These are phyloP conservation scores for Heteromurus nitidus DNA, from an alignment of 2,888 invertebrate genomes.

Conservation along the genomic window DNA sequence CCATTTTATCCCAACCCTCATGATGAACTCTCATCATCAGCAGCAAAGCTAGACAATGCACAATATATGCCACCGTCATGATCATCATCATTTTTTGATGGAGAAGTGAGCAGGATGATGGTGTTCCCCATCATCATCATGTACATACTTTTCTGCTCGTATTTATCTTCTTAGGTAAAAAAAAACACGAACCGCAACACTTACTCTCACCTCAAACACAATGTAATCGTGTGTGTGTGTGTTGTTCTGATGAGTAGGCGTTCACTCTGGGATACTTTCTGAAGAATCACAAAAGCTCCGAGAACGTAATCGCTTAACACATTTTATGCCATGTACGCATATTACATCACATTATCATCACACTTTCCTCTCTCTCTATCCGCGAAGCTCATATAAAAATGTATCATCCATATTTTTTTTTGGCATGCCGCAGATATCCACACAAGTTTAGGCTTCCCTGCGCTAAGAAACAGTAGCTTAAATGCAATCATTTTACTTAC, in stretches of 20 bases:
- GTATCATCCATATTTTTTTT: too few relatives aligned
- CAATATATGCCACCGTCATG: background rate
- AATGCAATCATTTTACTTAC: too few relatives aligned
- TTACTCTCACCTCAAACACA: background rate
- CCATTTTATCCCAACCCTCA: slow-evolving; percentile 5
- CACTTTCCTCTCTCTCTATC: too few relatives aligned
- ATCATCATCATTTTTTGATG: background rate
- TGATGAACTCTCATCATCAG: background rate
- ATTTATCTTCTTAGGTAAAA: background rate
- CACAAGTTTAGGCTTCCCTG: too few relatives aligned
- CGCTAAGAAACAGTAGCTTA: too few relatives aligned
- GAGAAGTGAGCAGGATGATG: too few relatives aligned
- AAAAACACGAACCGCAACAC: background rate
- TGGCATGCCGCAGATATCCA: too few relatives aligned
- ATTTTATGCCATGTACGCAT: background rate
- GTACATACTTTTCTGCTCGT: background rate
- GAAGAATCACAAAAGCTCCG: slow-evolving; percentile 10
- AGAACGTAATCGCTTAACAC: slow-evolving; percentile 19
- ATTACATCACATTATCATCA: too few relatives aligned
- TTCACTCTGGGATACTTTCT: slow-evolving; percentile 17
- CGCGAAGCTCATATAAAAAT: too few relatives aligned
- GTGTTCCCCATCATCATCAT: background rate
- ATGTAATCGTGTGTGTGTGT: slow-evolving; percentile 13
- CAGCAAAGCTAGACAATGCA: background rate
- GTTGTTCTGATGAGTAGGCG: slow-evolving; percentile 34